A percentile compares a stretch with the other conserved stretches of the same genome.
Conservation (phyloP, 2,888 invertebrate species). For the Noctua janthina region DNA sequence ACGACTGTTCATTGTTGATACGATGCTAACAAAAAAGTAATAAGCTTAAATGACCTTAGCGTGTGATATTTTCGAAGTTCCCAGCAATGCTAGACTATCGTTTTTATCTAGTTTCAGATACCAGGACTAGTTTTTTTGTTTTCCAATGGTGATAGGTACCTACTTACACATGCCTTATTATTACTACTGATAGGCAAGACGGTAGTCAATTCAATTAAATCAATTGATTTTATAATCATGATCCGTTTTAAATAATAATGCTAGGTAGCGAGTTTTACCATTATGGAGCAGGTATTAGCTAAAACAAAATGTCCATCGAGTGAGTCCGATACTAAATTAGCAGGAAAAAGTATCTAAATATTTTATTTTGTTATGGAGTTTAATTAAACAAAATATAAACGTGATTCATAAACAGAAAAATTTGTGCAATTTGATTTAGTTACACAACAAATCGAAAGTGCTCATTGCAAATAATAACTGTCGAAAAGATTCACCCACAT, state of each 20-base stretch:
- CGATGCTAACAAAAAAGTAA: constrained; percentile 60
- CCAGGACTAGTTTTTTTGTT: constrained; percentile 1
- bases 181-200: constrained; percentile 7
- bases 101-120: constrained; percentile 30
- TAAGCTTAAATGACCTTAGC: constrained; percentile 55
- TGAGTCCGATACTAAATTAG: not conserved
- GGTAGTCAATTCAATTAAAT: not conserved
- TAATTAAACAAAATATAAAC: not conserved
- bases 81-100: constrained; percentile 21
- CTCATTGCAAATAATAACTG: not conserved
- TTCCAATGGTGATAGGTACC: not conserved
- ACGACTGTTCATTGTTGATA: constrained; percentile 64
- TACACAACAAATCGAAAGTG: not conserved
- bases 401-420: not conserved
- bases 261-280: not conserved
- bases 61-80: constrained; percentile 58
- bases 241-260: not conserved
- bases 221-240: not conserved
- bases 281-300: not conserved
- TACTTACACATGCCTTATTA: not conserved
- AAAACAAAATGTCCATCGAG: not conserved
- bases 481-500: not conserved
- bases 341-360: not conserved
- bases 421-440: not conserved
- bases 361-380: not conserved